phyloP scores from a whole-genome alignment of 1,140 invertebrate genomes.

The Drosophila lacteicornis region DNA sequence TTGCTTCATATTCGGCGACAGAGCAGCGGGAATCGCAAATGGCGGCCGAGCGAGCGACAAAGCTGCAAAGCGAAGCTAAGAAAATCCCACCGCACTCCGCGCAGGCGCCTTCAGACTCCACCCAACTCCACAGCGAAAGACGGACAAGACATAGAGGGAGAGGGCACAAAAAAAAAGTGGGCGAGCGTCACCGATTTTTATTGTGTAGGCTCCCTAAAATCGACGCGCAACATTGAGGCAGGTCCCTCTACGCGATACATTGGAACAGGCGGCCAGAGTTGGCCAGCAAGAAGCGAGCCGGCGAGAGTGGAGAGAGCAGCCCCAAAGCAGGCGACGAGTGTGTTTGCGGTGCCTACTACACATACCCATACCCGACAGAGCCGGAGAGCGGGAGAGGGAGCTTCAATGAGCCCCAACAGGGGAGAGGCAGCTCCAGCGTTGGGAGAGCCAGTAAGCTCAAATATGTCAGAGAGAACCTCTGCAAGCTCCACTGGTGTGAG shows the following conservation, averaged over 20 bases:
- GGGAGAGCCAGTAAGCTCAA: slow-evolving; percentile 10
- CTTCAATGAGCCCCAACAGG: slow-evolving; percentile 11
- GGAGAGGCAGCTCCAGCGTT: slow-evolving; percentile 5
- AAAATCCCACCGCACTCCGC: slow-evolving; percentile 35
- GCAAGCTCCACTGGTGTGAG: slow-evolving; percentile 3
- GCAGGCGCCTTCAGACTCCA: slow-evolving; percentile 53
- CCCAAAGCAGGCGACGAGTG: slow-evolving; percentile 33
- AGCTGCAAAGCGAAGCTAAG: slow-evolving; percentile 66
- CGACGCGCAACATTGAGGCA: slow-evolving; percentile 82
- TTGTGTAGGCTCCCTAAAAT: slow-evolving; percentile 64
- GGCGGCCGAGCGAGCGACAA: slow-evolving; percentile 62
- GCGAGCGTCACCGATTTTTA: slow-evolving; percentile 48
- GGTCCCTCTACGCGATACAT: slow-evolving; percentile 83
- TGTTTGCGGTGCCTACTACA: slow-evolving; percentile 28
- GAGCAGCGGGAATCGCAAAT: slow-evolving; percentile 69
- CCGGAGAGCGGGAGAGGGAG: slow-evolving; percentile 21
- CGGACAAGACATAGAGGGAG: background rate
- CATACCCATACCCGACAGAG: background rate
- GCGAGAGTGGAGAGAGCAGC: slow-evolving; percentile 22
- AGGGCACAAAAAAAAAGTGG: slow-evolving; percentile 27
- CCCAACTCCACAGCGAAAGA: slow-evolving; percentile 27
- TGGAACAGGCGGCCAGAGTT: slow-evolving; percentile 69
- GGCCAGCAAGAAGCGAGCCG: slow-evolving; percentile 32
- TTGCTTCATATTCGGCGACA: slow-evolving; percentile 81
- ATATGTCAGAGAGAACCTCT: slow-evolving; percentile 13